Percentiles rank a stretch among this genome's conserved stretches.
Conservation (phyloP, 2,888 invertebrate genomes). For the Gisinianus flammeolus region DNA sequence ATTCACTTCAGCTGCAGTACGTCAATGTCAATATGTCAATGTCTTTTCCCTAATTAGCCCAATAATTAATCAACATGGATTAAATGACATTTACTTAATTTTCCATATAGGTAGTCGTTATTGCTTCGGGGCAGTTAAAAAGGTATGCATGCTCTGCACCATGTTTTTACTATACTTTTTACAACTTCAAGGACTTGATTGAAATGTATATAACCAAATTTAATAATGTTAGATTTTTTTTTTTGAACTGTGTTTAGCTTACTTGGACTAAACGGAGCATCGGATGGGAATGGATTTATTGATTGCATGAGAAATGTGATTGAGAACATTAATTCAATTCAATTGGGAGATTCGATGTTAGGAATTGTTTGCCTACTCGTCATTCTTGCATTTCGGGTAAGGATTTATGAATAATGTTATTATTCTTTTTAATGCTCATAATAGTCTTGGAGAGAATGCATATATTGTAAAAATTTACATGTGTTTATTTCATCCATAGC, state of each 20-base stretch:
- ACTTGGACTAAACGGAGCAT: conserved; percentile 64
- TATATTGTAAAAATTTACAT: not conserved
- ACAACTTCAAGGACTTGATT: too few species aligned
- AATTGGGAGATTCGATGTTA: conserved; percentile 44
- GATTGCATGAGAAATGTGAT: conserved; percentile 49
- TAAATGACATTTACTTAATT: not conserved
- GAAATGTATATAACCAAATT: too few species aligned
- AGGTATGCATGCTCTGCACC: conserved; percentile 48
- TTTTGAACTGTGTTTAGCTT: conserved; percentile 62
- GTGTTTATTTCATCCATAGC: conserved; percentile 42
- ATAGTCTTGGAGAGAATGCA: not conserved
- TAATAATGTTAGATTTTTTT: too few species aligned
- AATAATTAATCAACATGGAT: not conserved
- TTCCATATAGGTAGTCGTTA: conserved; percentile 76
- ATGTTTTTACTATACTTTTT: too few species aligned
- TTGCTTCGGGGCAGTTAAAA: conserved; percentile 79
- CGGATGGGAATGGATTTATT: conserved; percentile 52
- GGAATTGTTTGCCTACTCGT: conserved; percentile 72
- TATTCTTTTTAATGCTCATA: not conserved
- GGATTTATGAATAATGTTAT: not conserved
- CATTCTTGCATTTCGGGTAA: conserved; percentile 66
- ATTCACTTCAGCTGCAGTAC: conserved; percentile 83
- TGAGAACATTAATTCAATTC: conserved; percentile 41
- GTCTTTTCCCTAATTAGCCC: too few species aligned
- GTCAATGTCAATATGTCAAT: too few species aligned